A percentile compares a stretch with the other conserved stretches of the same genome.
These are phyloP conservation scores for Caenorhabditis sinica DNA, from an alignment of 2,888 invertebrate genomes.

Conservation along the genomic window DNA sequence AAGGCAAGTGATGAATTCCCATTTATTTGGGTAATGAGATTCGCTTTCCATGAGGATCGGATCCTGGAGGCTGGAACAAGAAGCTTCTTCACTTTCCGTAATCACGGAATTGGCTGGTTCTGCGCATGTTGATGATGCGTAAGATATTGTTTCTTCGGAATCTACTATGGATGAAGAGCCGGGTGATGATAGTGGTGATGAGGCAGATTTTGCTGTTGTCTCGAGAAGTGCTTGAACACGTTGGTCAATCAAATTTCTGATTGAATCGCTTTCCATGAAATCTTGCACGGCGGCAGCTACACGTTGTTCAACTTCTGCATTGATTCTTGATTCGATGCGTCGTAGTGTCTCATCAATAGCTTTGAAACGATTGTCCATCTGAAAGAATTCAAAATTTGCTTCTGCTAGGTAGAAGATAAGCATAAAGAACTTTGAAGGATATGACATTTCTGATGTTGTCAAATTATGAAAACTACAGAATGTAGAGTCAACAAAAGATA, in stretches of 20 bases:
- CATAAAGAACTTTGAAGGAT: too few relatives aligned
- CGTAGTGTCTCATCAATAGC: conserved; percentile 29
- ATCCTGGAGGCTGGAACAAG: conserved; percentile 9
- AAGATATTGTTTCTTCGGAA: background rate
- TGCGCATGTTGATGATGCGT: background rate
- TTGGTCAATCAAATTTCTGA: conserved; percentile 28
- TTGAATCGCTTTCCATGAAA: conserved; percentile 24
- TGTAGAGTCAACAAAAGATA: too few relatives aligned
- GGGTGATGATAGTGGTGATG: background rate
- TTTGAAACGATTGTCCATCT: conserved; percentile 29
- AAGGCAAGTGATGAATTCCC: conserved; percentile 49
- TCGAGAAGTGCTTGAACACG: conserved; percentile 21
- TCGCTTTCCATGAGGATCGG: background rate
- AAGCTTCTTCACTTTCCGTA: conserved; percentile 7
- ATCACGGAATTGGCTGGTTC: conserved; percentile 1
- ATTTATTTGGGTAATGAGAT: conserved; percentile 47
- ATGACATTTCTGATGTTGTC: too few relatives aligned
- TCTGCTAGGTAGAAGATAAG: too few relatives aligned
- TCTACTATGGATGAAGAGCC: background rate
- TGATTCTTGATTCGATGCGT: conserved; percentile 23
- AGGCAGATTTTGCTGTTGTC: background rate
- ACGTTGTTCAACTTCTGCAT: conserved; percentile 24
- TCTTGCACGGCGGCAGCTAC: conserved; percentile 18
- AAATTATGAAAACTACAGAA: too few relatives aligned
- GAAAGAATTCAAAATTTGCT: too few relatives aligned